Conservation (phyloP, 2,113 vertebrate genomes). For the Macquaria ambigua region DNA sequence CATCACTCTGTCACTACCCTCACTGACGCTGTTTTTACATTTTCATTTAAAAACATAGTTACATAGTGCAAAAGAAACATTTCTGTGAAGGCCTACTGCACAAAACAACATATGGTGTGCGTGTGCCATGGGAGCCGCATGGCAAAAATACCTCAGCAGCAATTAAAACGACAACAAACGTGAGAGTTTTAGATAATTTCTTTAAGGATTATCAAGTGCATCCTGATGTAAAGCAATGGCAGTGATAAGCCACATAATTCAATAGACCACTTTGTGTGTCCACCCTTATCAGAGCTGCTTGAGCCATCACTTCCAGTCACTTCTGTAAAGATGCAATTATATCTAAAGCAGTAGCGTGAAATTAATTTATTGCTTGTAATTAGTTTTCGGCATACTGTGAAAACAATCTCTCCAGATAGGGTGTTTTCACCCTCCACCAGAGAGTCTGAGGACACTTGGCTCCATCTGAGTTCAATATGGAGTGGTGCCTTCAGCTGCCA, state of each 20-base stretch:
- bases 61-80: background rate
- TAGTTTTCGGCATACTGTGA: slow-evolving; percentile 82
- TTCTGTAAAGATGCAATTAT: slow-evolving; percentile 82
- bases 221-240: slow-evolving; percentile 43
- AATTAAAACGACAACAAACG: slow-evolving; percentile 49
- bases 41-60: background rate
- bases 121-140: slow-evolving; percentile 15
- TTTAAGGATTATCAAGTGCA: slow-evolving; percentile 45
- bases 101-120: slow-evolving; percentile 24
- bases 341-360: slow-evolving; percentile 83
- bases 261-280: slow-evolving; percentile 70
- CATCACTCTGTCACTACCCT: background rate
- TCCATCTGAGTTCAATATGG: slow-evolving; percentile 54
- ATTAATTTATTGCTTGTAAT: slow-evolving; percentile 85
- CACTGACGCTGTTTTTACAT: slow-evolving; percentile 6
- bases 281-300: slow-evolving; percentile 72
- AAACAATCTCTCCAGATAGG: slow-evolving; percentile 79
- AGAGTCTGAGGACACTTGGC: slow-evolving; percentile 69
- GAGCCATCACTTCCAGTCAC: slow-evolving; percentile 76
- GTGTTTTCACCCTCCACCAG: slow-evolving; percentile 64
- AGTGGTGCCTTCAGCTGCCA: slow-evolving; percentile 62
- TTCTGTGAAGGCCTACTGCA: background rate
- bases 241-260: slow-evolving; percentile 67
- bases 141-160: slow-evolving; percentile 48
- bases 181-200: slow-evolving; percentile 26